phyloP scores from a whole-genome alignment of 1,140 invertebrate genomes.

The Drosophila guanche region DNA sequence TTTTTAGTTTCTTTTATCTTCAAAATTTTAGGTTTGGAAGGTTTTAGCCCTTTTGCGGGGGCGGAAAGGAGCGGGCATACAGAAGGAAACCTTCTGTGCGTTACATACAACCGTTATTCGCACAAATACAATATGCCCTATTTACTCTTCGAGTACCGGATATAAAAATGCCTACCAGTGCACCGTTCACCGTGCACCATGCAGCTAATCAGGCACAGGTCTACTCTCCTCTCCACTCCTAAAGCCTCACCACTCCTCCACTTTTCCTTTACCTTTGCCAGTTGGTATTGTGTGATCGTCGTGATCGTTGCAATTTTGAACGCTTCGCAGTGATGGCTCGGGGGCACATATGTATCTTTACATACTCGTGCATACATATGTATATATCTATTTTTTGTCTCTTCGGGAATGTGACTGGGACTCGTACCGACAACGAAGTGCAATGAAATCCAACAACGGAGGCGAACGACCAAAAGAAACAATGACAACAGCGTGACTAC shows the following conservation, averaged over 20 bases:
- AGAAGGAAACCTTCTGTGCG: no score
- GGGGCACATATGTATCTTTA: slow-evolving; percentile 20
- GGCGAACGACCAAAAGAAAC: slow-evolving; percentile 12
- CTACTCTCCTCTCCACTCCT: not conserved
- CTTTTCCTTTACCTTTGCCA: no score
- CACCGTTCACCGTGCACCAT: not conserved
- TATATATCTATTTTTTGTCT: slow-evolving; percentile 17
- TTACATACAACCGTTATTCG: no score
- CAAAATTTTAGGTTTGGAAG: no score
- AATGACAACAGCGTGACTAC: slow-evolving; percentile 8
- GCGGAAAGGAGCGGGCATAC: no score
- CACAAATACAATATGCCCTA: no score
- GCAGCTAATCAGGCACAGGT: slow-evolving; percentile 35
- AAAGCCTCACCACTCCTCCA: no score
- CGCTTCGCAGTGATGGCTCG: slow-evolving; percentile 15
- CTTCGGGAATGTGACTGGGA: slow-evolving; percentile 21
- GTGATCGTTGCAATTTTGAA: slow-evolving; percentile 33
- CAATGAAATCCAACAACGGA: slow-evolving; percentile 54
- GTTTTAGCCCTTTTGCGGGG: no score
- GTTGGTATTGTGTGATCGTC: slow-evolving; percentile 9
- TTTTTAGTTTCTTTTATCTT: no score
- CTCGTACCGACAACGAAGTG: slow-evolving; percentile 28
- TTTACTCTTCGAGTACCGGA: no score
- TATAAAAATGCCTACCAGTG: slow-evolving; percentile 31
- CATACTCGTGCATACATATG: not conserved